phyloP scores from a whole-genome alignment of 2,888 invertebrate genomes.

The Clivina fossor region DNA sequence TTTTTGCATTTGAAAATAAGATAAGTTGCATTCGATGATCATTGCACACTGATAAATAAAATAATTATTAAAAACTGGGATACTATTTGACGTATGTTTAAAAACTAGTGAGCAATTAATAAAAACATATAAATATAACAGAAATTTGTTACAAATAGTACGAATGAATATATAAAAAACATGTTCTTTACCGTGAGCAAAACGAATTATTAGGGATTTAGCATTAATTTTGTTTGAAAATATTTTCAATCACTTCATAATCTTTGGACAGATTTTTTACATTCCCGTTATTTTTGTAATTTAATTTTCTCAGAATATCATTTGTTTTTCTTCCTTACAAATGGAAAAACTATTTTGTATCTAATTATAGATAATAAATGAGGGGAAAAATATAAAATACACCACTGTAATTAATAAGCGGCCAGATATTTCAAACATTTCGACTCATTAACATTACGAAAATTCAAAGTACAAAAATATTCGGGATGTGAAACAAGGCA shows the following conservation, averaged over 20 bases:
- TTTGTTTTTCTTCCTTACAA: too few relatives aligned
- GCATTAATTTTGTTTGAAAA: conserved; percentile 30
- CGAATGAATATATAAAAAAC: conserved; percentile 11
- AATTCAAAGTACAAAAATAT: conserved; percentile 28
- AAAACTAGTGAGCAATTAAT: conserved; percentile 9
- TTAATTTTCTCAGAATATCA: conserved; percentile 21
- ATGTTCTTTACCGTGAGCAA: conserved; percentile 24
- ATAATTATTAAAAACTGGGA: conserved; percentile 12
- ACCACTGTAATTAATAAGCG: too few relatives aligned
- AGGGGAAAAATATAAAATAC: too few relatives aligned
- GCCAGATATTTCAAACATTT: too few relatives aligned
- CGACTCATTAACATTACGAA: conserved; percentile 1
- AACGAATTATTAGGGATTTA: conserved; percentile 22
- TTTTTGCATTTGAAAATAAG: conserved; percentile 13
- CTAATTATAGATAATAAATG: not conserved
- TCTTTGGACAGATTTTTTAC: conserved; percentile 33
- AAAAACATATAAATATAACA: conserved; percentile 10
- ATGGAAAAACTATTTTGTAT: too few relatives aligned
- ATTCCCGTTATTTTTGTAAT: conserved; percentile 29
- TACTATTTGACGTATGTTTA: conserved; percentile 15
- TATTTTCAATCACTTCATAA: conserved; percentile 32
- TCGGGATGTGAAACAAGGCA: conserved; percentile 30
- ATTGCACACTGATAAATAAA: conserved; percentile 21
- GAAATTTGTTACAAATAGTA: conserved; percentile 28
- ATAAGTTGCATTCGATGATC: not conserved